phyloP scores from a whole-genome alignment of 2,113 vertebrate genomes.

The Orientallactaga bullata region DNA sequence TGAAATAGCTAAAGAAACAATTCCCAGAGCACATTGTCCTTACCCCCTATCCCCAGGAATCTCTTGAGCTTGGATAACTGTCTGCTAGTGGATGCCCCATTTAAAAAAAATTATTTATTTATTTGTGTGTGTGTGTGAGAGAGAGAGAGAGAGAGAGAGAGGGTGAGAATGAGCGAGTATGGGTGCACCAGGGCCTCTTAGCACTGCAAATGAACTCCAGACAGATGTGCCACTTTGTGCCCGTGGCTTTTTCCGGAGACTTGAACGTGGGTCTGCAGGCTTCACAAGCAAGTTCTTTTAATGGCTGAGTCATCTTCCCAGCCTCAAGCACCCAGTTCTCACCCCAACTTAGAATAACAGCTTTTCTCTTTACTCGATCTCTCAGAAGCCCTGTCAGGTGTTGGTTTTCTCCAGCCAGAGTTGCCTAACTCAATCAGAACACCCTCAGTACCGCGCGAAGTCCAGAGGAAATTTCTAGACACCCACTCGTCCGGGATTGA shows the following conservation, averaged over 20 bases:
- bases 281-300: no score
- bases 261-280: no score
- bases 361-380: neutral
- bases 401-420: neutral
- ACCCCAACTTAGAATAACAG: neutral
- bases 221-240: no score
- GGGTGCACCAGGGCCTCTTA: no score
- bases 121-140: no score
- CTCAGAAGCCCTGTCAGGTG: neutral
- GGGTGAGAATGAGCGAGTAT: no score
- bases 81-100: neutral
- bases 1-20: conserved; percentile 22
- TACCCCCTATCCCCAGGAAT: neutral
- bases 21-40: neutral
- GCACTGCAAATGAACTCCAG: no score
- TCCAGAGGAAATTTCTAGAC: conserved; percentile 57
- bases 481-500: conserved; percentile 38
- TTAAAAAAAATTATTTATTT: no score
- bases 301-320: no score
- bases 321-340: neutral
- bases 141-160: no score
- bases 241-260: no score
- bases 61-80: neutral
- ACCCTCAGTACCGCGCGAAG: conserved; percentile 1
- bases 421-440: conserved; percentile 13